phyloP scores from a whole-genome alignment of 2,888 invertebrate genomes.

The Latheticus oryzae region DNA sequence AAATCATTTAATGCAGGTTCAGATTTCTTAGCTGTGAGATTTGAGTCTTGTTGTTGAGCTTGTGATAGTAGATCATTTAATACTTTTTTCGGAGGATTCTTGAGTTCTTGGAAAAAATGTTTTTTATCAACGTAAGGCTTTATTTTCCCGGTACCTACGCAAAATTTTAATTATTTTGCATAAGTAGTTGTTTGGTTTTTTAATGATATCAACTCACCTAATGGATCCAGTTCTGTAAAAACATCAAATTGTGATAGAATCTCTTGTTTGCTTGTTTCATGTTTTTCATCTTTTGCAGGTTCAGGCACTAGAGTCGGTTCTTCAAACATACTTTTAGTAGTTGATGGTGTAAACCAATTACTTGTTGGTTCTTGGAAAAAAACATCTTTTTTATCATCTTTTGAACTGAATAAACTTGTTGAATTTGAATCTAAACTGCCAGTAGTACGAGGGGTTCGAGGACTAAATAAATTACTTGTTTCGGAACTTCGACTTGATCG shows the following conservation, averaged over 20 bases:
- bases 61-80: constrained; percentile 81
- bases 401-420: constrained; percentile 46
- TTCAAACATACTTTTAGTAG: constrained; percentile 60
- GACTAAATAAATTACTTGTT: constrained; percentile 62
- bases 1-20: constrained; percentile 60
- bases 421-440: constrained; percentile 49
- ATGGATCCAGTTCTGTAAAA: constrained; percentile 93
- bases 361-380: constrained; percentile 60
- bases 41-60: constrained; percentile 42
- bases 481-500: constrained; percentile 58
- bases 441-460: constrained; percentile 61
- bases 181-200: neutral
- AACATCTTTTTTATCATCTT: constrained; percentile 50
- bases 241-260: constrained; percentile 77
- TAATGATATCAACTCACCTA: constrained; percentile 73
- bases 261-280: constrained; percentile 62
- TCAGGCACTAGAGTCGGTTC: constrained; percentile 53
- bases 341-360: constrained; percentile 63
- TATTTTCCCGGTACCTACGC: constrained; percentile 82
- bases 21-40: constrained; percentile 45
- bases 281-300: constrained; percentile 59
- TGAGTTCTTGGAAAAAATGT: constrained; percentile 95
- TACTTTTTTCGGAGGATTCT: constrained; percentile 93
- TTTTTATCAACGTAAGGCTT: constrained; percentile 95
- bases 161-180: constrained; percentile 62